phyloP scores from a whole-genome alignment of 2,113 vertebrate species.

The Nycticorax nycticorax region DNA sequence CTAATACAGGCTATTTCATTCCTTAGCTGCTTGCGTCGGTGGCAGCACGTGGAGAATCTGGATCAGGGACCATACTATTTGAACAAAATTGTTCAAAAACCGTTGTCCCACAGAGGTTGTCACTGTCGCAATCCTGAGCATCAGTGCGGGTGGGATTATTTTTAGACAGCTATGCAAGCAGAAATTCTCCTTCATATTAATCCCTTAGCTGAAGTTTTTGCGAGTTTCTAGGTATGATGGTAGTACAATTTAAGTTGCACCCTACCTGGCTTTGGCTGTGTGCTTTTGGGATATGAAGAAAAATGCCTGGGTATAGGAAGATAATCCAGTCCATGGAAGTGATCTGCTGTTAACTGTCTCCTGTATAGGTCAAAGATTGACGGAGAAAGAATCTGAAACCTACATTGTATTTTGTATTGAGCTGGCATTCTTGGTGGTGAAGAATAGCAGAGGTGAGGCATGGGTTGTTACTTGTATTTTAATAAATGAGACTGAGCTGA shows the following conservation, averaged over 20 bases:
- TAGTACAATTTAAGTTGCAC: neutral
- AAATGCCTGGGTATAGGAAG: neutral
- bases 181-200: neutral
- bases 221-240: neutral
- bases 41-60: neutral
- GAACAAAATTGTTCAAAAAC: neutral
- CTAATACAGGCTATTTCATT: accelerated
- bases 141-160: neutral
- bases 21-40: neutral
- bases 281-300: neutral
- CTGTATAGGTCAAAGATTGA: neutral
- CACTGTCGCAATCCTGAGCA: neutral
- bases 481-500: neutral
- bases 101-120: neutral
- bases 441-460: neutral
- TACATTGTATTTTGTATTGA: neutral
- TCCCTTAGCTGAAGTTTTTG: neutral
- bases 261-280: neutral
- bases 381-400: neutral
- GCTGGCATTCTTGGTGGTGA: neutral
- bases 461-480: neutral
- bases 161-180: neutral
- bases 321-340: accelerated
- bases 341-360: neutral
- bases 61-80: neutral